A percentile compares a stretch with the other conserved stretches of the same genome.
These are phyloP conservation scores for Panzeria rudis DNA, from an alignment of 2,888 invertebrate species.

Conservation along the genomic window DNA sequence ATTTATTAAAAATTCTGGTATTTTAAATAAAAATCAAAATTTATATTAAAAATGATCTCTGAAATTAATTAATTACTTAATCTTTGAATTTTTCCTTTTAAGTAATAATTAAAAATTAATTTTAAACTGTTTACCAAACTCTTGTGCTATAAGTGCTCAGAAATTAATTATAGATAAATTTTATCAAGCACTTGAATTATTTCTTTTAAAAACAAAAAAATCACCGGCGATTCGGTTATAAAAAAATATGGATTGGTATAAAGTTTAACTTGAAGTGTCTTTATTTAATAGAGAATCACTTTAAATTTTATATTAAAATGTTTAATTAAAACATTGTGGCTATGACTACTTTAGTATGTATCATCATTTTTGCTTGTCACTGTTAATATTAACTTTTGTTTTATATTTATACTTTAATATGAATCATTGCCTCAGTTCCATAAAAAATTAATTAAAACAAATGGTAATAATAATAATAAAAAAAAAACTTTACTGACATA, in stretches of 20 bases:
- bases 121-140: constrained; percentile 12
- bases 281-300: neutral
- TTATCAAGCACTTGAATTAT: constrained; percentile 4
- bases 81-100: neutral
- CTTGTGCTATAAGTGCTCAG: neutral
- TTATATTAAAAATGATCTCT: neutral
- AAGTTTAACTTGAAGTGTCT: too few relatives aligned
- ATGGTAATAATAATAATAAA: neutral
- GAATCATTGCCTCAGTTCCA: constrained; percentile 12
- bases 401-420: neutral
- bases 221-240: neutral
- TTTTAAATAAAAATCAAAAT: neutral
- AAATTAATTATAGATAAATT: constrained; percentile 1
- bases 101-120: neutral
- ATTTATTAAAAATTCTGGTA: too few relatives aligned
- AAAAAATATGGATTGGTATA: too few relatives aligned
- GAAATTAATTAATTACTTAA: neutral
- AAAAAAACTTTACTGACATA: neutral
- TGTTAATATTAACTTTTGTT: neutral
- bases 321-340: neutral
- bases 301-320: neutral
- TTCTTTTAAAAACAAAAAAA: neutral
- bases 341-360: neutral
- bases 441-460: neutral
- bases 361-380: constrained; percentile 10